Evolutionary conservation across 2,113 vertebrate genomes (phyloP).

Genomic region (Tilapia sparmanii): DNA sequence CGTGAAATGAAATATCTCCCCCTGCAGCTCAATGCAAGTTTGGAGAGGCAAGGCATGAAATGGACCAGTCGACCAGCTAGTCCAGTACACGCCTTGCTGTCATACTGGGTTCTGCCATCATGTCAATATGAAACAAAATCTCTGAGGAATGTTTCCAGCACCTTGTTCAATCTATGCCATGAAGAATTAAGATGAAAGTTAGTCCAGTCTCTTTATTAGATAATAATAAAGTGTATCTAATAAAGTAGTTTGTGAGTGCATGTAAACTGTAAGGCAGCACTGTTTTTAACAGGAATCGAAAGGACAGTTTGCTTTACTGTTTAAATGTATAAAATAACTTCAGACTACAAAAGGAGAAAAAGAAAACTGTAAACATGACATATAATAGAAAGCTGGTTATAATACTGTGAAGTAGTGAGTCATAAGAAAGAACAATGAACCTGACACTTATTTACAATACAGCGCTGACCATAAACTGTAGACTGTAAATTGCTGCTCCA

Average conservation of each 20-base stretch:
- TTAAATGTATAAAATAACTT: neutral
- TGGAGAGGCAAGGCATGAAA: too few species aligned
- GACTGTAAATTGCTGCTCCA: neutral
- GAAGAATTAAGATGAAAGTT: neutral
- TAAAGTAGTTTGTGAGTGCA: neutral
- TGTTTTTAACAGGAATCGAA: neutral
- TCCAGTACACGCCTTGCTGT: too few species aligned
- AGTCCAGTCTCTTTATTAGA: neutral
- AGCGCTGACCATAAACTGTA: neutral
- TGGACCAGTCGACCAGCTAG: too few species aligned
- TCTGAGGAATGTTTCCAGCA: neutral
- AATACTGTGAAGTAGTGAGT: neutral
- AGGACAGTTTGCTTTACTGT: neutral
- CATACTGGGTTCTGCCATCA: neutral
- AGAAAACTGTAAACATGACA: neutral
- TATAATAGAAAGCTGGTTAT: neutral
- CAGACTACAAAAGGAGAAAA: neutral
- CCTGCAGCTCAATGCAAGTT: too few species aligned
- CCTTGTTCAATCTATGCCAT: neutral
- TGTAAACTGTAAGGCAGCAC: neutral
- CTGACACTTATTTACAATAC: neutral
- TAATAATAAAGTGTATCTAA: neutral
- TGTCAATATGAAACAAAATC: neutral
- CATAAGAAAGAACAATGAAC: neutral
- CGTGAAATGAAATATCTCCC: too few species aligned